Evolutionary conservation across 2,113 vertebrate species (phyloP).

Genomic region (Zosterops borbonicus): DNA sequence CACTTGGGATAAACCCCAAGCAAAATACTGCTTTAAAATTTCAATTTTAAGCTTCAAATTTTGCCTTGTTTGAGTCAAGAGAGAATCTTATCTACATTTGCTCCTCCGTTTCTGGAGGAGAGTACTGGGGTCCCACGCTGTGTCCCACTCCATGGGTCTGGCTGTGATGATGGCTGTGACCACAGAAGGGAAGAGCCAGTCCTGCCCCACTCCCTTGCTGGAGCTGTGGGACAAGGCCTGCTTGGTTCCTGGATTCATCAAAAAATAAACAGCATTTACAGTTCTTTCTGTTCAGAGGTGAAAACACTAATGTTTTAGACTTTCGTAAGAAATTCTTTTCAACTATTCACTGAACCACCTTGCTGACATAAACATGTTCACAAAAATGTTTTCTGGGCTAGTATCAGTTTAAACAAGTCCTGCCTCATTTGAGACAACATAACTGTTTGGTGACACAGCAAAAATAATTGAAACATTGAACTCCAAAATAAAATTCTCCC

Average conservation of each 20-base stretch:
- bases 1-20: background rate
- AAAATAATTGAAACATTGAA: background rate
- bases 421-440: background rate
- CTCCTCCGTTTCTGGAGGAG: background rate
- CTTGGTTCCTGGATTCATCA: background rate
- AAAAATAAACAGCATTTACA: background rate
- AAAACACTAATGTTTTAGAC: background rate
- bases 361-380: background rate
- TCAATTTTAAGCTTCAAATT: background rate
- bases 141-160: background rate
- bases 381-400: background rate
- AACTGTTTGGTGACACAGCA: background rate
- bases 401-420: background rate
- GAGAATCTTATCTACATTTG: background rate
- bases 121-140: accelerated
- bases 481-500: background rate
- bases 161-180: background rate
- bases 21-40: background rate
- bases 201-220: background rate
- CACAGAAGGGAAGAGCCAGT: background rate
- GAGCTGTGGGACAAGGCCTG: background rate
- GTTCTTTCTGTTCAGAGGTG: background rate
- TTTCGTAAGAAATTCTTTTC: background rate
- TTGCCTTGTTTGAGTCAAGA: background rate
- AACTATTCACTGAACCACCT: background rate